Base-by-base conservation (phyloP, 2,888 invertebrate genomes). In the Agriopis marginaria region DNA sequence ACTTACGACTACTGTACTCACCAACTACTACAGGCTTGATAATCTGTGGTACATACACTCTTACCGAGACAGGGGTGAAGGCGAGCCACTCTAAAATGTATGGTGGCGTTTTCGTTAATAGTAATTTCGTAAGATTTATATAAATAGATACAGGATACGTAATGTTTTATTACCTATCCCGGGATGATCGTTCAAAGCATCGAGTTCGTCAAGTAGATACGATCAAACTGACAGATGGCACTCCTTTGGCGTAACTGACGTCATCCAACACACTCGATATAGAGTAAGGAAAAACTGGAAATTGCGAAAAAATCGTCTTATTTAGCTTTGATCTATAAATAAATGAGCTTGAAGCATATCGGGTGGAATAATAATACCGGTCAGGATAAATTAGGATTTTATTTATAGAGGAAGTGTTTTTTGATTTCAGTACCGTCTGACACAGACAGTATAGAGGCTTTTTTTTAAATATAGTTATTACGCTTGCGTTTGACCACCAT, bases 321-420 rank as follows among this genome's bases (percentile, higher is more conserved):
- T 56, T 44, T 56, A 44, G 42, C 56, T 56, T 56, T 56, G 56
- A 56, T 56, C 56, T 56, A 56, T 23, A 56, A 44, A 56, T 56
- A 56, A 44, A 32, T 11, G 23, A 23, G 42, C 42, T 17, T 10
- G 17, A 17, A 17, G 11, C n/a, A 7, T 10, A 32, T 1, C 9
- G 5, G 32, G 39, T 10, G 51, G 51, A 51, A 11, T 32, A 23
- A 32, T 32, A 32, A 51, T 4, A 51, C 11, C 11, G 23, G 11
- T 8, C 7, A 42, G 9, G 11, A 51, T 23, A 9, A 23, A 11
- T 11, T 3, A 51, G 32, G 10, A 23, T 32, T 10, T 3, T 10
- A 50, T 32, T 0, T 23, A 14, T 6, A 1, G 9, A 10, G 51
- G 5, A 0, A 10, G n/a, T 11, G 11, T 47, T 47, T 12, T 23